Evolutionary conservation across 2,797 vertebrate species (phyloP).

Genomic region (Acomys russatus): DNA sequence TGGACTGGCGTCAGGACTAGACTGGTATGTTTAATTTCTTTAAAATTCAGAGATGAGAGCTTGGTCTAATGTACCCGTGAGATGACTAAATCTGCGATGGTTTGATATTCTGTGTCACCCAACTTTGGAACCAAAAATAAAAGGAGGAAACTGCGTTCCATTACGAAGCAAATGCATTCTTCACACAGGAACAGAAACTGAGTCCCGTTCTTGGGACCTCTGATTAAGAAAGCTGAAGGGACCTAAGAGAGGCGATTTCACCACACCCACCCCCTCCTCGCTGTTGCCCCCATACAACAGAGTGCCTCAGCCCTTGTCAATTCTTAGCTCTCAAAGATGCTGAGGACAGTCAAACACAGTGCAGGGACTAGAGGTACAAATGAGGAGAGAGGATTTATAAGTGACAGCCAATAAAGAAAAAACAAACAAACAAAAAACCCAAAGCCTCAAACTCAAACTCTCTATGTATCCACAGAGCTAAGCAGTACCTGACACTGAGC

Average conservation of each 20-base stretch:
- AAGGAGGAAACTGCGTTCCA: conserved; percentile 10
- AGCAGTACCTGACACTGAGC: background rate
- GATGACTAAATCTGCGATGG: background rate
- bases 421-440: background rate
- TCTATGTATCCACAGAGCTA: background rate
- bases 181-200: conserved; percentile 48
- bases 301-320: background rate
- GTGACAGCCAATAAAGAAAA: background rate
- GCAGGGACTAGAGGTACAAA: background rate
- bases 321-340: background rate
- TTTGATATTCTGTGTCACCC: conserved; percentile 1
- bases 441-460: background rate
- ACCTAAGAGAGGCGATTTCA: background rate
- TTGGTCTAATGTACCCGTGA: background rate
- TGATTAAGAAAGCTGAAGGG: conserved; percentile 39
- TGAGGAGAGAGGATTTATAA: conserved; percentile 9
- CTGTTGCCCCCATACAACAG: background rate
- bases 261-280: background rate
- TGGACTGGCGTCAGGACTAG: background rate
- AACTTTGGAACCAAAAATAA: conserved; percentile 55
- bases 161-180: conserved; percentile 14
- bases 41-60: conserved; percentile 32
- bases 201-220: conserved; percentile 23
- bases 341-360: background rate
- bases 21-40: conserved; percentile 16